Evolutionary conservation across 2,888 invertebrate genomes (phyloP).

Genomic region (Sinhomidia bicolor): DNA sequence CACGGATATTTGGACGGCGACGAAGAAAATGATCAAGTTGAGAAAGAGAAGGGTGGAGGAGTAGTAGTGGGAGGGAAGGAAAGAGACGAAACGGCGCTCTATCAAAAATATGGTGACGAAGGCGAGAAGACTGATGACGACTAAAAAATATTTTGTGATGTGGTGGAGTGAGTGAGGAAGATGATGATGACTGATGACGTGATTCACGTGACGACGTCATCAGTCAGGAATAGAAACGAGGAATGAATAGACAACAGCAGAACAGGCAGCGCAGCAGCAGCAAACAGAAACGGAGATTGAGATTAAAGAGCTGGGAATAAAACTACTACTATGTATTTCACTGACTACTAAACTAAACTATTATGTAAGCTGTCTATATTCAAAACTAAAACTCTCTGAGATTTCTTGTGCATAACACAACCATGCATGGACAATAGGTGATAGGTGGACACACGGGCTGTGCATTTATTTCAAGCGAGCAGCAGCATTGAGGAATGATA

Average conservation of each 20-base stretch:
- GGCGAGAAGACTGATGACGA: background rate
- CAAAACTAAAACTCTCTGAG: background rate
- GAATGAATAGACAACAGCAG: background rate
- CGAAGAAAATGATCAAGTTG: too few species aligned
- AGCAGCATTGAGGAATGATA: background rate
- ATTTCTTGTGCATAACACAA: background rate
- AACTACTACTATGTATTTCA: too few species aligned
- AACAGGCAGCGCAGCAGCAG: too few species aligned
- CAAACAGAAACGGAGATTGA: too few species aligned
- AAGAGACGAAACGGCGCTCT: too few species aligned
- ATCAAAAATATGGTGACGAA: background rate
- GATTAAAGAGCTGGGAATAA: too few species aligned
- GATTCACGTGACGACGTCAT: slow-evolving; percentile 29
- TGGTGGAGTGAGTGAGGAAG: background rate
- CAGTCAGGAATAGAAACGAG: background rate
- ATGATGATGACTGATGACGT: background rate
- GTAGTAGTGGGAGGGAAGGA: too few species aligned
- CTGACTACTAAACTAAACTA: too few species aligned
- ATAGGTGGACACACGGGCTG: too few species aligned
- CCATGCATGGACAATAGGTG: background rate
- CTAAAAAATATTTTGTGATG: background rate
- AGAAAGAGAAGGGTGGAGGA: background rate
- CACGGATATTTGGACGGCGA: too few species aligned
- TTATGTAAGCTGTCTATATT: background rate
- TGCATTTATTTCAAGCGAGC: too few species aligned